Evolutionary conservation across 2,113 vertebrate genomes (phyloP).

Genomic region (Microcebus lehilahytsara): DNA sequence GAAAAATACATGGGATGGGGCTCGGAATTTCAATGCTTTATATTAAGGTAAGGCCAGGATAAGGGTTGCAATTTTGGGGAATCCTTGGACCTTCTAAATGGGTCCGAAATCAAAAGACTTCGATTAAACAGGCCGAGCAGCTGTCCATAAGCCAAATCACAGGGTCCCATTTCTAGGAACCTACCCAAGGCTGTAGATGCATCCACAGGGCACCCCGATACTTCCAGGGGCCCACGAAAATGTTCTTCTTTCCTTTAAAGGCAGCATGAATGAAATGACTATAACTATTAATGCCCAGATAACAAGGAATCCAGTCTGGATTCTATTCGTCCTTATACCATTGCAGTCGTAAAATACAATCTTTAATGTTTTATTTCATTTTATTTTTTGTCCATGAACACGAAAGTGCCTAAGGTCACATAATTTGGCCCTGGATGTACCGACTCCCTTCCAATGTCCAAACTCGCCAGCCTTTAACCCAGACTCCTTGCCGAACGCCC

Average conservation of each 20-base stretch:
- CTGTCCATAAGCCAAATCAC: background rate
- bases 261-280: background rate
- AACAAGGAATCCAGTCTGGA: background rate
- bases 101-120: background rate
- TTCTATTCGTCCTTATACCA: background rate
- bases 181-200: background rate
- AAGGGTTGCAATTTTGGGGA: background rate
- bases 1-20: rapidly evolving
- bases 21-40: no score
- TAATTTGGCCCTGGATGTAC: no score
- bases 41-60: background rate
- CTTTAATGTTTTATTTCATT: background rate
- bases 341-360: background rate
- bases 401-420: background rate
- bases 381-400: background rate
- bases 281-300: background rate
- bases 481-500: no score
- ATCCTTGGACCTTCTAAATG: background rate
- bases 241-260: background rate
- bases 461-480: background rate
- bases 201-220: no score
- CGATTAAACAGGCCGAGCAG: background rate
- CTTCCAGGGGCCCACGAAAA: background rate
- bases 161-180: background rate
- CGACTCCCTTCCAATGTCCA: background rate